A percentile compares a stretch with the other conserved stretches of the same genome.
Evolutionary conservation across 2,797 vertebrate species (phyloP).

Genomic region (Lutjanus campechanus): DNA sequence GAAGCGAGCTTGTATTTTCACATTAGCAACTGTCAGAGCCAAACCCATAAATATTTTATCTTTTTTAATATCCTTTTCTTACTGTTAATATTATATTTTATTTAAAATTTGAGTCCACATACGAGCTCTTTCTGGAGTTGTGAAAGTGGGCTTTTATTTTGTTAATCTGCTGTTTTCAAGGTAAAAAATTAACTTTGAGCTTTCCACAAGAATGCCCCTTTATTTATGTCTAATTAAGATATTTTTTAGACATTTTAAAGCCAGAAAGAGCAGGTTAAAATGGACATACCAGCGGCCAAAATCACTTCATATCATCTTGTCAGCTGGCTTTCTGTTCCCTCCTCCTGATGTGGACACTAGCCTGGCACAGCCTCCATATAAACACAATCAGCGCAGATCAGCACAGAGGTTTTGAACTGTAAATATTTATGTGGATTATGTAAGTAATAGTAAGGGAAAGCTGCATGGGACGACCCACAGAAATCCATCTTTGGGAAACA

Average conservation of each 20-base stretch:
- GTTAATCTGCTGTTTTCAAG: background rate
- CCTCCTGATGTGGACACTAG: slow-evolving; percentile 31
- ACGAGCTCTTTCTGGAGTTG: background rate
- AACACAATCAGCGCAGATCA: slow-evolving; percentile 63
- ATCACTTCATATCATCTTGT: background rate
- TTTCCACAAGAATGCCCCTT: background rate
- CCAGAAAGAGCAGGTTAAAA: background rate
- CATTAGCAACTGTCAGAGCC: slow-evolving; percentile 13
- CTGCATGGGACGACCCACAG: slow-evolving; percentile 34
- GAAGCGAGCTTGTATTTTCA: background rate
- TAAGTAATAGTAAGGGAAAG: slow-evolving; percentile 47
- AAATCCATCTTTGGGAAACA: slow-evolving; percentile 43
- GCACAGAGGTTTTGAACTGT: slow-evolving; percentile 62
- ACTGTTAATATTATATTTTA: background rate
- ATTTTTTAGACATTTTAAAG: background rate
- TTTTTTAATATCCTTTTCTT: background rate
- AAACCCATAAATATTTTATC: background rate
- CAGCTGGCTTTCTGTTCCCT: slow-evolving; percentile 24
- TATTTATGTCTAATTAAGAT: background rate
- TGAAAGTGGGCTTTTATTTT: background rate
- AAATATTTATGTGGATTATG: slow-evolving; percentile 71
- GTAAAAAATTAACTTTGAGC: background rate
- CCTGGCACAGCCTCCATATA: slow-evolving; percentile 54
- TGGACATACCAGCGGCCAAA: background rate
- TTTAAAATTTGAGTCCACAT: background rate